Evolutionary conservation across 2,113 vertebrate species (phyloP).

Genomic region (Callipepla squamata): DNA sequence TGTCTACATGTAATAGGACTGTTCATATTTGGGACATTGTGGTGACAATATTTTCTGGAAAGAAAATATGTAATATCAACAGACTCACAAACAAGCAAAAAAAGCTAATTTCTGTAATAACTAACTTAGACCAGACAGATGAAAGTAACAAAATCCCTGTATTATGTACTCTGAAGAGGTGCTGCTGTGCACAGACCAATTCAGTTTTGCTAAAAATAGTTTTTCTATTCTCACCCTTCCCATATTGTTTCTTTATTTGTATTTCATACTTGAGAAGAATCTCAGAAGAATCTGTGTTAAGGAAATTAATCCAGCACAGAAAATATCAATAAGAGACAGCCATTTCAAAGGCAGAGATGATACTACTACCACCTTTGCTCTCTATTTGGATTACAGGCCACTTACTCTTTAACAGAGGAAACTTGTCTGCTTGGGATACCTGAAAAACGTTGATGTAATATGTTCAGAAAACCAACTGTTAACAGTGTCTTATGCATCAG

Average conservation of each 20-base stretch:
- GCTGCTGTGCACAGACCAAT: neutral
- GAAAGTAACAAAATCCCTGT: neutral
- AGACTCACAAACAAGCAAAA: neutral
- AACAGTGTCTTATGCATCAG: neutral
- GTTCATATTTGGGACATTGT: neutral
- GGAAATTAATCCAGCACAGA: constrained; percentile 66
- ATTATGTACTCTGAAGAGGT: neutral
- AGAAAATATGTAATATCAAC: neutral
- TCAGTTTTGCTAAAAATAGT: neutral
- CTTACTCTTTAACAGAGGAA: neutral
- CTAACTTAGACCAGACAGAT: neutral
- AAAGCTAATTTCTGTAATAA: neutral
- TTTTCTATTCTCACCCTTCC: neutral
- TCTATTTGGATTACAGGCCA: neutral
- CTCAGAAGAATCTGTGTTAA: constrained; percentile 54
- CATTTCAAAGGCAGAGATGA: constrained; percentile 44
- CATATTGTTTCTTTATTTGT: neutral
- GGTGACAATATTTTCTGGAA: neutral
- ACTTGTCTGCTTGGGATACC: neutral
- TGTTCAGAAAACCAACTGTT: neutral
- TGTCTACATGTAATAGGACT: neutral
- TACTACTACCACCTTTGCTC: too few species aligned
- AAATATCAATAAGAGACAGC: constrained; percentile 52
- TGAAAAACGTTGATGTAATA: neutral
- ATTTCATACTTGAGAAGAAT: constrained; percentile 46